Percentiles rank a stretch among this genome's conserved stretches.
phyloP scores from a whole-genome alignment of 2,113 vertebrate genomes.

The Gallinago jamesoni region DNA sequence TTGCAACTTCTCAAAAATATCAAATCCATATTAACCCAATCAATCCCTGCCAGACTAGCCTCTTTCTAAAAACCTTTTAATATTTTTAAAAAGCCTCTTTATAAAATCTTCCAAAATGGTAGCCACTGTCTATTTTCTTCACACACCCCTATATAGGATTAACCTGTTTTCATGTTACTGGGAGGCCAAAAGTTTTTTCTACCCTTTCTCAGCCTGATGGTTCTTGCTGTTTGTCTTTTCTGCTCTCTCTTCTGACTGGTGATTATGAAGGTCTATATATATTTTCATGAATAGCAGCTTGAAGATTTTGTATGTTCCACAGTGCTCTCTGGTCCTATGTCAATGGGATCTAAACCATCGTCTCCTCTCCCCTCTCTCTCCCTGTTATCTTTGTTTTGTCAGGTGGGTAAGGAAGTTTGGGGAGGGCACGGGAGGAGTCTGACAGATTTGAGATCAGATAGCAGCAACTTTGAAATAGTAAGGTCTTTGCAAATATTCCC shows the following conservation, averaged over 20 bases:
- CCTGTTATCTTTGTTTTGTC: not conserved
- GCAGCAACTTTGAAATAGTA: not conserved
- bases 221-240: not conserved
- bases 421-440: not conserved
- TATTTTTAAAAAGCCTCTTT: too few species aligned
- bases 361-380: not conserved
- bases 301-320: not conserved
- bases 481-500: conserved; percentile 15
- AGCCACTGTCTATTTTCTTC: not conserved
- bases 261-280: not conserved
- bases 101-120: not conserved
- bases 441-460: not conserved
- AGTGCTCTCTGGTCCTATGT: not conserved
- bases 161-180: not conserved
- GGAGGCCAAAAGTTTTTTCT: not conserved
- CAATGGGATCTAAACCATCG: not conserved
- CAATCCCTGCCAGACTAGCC: not conserved
- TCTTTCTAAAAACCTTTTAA: not conserved
- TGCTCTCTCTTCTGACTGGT: not conserved
- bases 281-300: not conserved
- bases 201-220: not conserved
- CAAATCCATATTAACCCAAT: not conserved
- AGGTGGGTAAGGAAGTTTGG: not conserved
- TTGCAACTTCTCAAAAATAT: not conserved
- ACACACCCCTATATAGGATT: not conserved